phyloP scores from a whole-genome alignment of 2,113 vertebrate species.

The Hydrolagus affinis region DNA sequence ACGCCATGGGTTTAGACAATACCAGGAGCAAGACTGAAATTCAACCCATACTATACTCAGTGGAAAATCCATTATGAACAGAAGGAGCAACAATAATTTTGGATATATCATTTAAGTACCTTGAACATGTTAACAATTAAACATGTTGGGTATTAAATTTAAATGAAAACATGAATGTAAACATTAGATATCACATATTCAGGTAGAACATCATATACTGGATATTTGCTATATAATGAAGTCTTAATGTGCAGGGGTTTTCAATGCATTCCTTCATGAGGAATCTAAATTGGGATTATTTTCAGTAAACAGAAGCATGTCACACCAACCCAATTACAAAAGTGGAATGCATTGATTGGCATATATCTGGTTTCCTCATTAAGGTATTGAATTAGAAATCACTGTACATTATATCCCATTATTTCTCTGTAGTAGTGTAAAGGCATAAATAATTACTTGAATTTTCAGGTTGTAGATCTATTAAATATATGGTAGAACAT shows the following conservation, averaged over 20 bases:
- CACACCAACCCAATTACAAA: too few relatives aligned
- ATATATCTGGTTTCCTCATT: too few relatives aligned
- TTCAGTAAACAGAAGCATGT: too few relatives aligned
- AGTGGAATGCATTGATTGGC: too few relatives aligned
- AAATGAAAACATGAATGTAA: conserved; percentile 15
- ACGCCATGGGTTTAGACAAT: neutral
- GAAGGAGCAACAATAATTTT: neutral
- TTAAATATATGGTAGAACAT: neutral
- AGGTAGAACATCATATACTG: conserved; percentile 15
- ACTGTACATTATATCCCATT: neutral
- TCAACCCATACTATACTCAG: neutral
- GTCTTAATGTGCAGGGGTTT: too few relatives aligned
- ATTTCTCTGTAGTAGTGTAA: neutral
- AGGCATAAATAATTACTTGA: conserved; percentile 18
- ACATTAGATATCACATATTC: neutral
- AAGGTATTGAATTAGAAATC: too few relatives aligned
- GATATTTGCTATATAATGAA: too few relatives aligned
- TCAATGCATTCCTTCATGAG: too few relatives aligned
- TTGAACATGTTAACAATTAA: neutral
- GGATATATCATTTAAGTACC: neutral
- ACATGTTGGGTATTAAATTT: neutral
- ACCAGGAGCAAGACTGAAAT: neutral
- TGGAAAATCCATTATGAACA: neutral
- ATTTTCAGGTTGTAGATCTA: neutral
- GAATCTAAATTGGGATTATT: too few relatives aligned